Conservation (phyloP, 2,888 invertebrate species). For the Mycalesis mineus region DNA sequence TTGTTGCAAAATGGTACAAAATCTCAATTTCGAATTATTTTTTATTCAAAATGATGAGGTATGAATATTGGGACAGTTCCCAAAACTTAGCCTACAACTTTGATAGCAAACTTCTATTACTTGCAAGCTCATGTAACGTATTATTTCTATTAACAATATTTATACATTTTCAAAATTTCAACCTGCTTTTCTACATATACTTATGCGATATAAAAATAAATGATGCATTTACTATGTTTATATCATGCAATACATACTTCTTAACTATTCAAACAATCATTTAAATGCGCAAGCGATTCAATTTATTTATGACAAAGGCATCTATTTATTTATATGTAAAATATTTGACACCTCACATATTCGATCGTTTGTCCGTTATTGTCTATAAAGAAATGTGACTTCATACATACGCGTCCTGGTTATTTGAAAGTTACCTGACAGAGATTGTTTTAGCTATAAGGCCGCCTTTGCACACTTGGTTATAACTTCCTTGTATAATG, state of each 20-base stretch:
- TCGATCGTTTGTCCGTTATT: too few relatives aligned
- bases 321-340: neutral
- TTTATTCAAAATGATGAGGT: too few relatives aligned
- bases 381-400: too few relatives aligned
- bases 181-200: neutral
- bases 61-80: neutral
- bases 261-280: neutral
- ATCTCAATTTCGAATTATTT: too few relatives aligned
- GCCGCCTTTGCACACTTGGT: too few relatives aligned
- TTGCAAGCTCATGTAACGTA: conserved; percentile 1
- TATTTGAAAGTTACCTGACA: too few relatives aligned
- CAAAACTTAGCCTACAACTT: neutral
- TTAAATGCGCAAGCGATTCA: neutral
- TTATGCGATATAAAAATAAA: conserved; percentile 2
- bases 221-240: neutral
- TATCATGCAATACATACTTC: neutral
- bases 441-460: too few relatives aligned
- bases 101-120: neutral
- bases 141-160: neutral
- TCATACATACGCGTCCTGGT: too few relatives aligned
- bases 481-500: too few relatives aligned
- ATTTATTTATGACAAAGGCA: neutral
- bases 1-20: neutral
- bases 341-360: too few relatives aligned
- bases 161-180: neutral